Conservation (phyloP, 2,888 invertebrate species). For the Drosophila kuntzei region DNA sequence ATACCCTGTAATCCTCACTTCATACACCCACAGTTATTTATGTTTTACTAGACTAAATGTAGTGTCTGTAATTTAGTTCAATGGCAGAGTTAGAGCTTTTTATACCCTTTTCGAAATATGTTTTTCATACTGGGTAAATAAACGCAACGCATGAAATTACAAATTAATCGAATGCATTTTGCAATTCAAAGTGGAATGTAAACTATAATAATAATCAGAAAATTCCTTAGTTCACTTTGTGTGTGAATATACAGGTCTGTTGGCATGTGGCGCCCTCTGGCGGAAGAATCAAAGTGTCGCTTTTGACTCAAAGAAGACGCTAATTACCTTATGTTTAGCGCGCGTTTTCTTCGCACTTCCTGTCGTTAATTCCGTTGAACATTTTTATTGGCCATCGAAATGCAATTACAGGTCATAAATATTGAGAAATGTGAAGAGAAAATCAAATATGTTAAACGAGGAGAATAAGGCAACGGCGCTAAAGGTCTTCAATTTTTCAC, state of each 20-base stretch:
- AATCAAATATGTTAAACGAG: conserved; percentile 5
- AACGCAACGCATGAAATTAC: conserved; percentile 58
- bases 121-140: conserved; percentile 26
- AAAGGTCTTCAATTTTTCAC: conserved; percentile 68
- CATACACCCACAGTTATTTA: neutral
- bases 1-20: neutral
- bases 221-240: conserved; percentile 16
- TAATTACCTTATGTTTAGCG: conserved; percentile 65
- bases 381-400: conserved; percentile 75
- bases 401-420: conserved; percentile 74
- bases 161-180: conserved; percentile 63
- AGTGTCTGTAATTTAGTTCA: too few relatives aligned
- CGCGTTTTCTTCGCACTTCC: conserved; percentile 66
- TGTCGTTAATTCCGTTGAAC: conserved; percentile 71
- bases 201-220: conserved; percentile 21
- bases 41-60: too few relatives aligned
- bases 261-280: conserved; percentile 63
- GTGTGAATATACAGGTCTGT: conserved; percentile 2
- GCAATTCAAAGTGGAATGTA: conserved; percentile 50
- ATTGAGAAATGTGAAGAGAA: conserved; percentile 35
- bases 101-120: conserved; percentile 3
- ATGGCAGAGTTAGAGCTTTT: neutral
- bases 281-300: conserved; percentile 54
- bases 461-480: conserved; percentile 55
- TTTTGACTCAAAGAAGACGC: conserved; percentile 51